Evolutionary conservation across 2,888 invertebrate genomes (phyloP).

Genomic region (Drosophila neonasuta): DNA sequence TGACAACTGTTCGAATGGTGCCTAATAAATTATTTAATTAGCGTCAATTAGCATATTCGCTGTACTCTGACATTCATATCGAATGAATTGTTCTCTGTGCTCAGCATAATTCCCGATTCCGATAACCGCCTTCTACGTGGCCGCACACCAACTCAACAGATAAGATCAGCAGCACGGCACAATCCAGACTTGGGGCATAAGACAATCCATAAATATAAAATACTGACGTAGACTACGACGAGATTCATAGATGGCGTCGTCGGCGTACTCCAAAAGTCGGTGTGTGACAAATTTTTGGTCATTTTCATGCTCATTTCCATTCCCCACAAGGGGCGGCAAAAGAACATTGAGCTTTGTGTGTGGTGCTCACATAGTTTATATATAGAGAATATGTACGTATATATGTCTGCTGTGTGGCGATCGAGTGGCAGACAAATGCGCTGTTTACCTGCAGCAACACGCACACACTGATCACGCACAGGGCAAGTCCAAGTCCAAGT

Average conservation of each 20-base stretch:
- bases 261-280: slow-evolving; percentile 21
- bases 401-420: slow-evolving; percentile 32
- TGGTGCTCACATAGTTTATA: slow-evolving; percentile 37
- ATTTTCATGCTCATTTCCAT: slow-evolving; percentile 43
- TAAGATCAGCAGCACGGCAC: slow-evolving; percentile 69
- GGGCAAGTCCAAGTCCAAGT: slow-evolving; percentile 21
- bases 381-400: slow-evolving; percentile 18
- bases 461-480: slow-evolving; percentile 57
- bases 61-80: slow-evolving; percentile 22
- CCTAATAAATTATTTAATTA: slow-evolving; percentile 73
- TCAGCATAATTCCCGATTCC: slow-evolving; percentile 19
- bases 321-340: slow-evolving; percentile 33
- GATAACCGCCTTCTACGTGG: slow-evolving; percentile 62
- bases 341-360: slow-evolving; percentile 46
- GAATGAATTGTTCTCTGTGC: neutral
- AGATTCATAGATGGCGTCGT: slow-evolving; percentile 33
- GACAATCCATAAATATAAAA: slow-evolving; percentile 29
- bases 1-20: slow-evolving; percentile 9
- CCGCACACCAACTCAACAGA: slow-evolving; percentile 67
- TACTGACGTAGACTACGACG: slow-evolving; percentile 6
- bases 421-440: slow-evolving; percentile 78
- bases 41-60: slow-evolving; percentile 72
- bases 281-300: slow-evolving; percentile 67
- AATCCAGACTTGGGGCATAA: slow-evolving; percentile 10
- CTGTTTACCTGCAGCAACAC: slow-evolving; percentile 80